Conservation (phyloP, 1,140 invertebrate species). For the Microplitis mediator region DNA sequence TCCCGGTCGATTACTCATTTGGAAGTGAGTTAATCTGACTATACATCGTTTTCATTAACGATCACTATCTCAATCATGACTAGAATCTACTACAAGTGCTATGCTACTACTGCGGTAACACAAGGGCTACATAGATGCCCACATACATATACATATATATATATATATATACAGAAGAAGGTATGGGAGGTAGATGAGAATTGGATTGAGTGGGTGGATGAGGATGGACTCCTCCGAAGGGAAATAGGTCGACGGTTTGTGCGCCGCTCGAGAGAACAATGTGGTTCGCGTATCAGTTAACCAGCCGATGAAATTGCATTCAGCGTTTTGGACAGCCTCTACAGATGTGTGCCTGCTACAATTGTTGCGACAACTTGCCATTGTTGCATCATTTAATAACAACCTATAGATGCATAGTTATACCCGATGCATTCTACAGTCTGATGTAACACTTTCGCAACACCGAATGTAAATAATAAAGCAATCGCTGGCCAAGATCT, state of each 20-base stretch:
- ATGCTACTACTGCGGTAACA: background rate
- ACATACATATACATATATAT: background rate
- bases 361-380: too few species aligned
- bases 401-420: too few species aligned
- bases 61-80: conserved; percentile 7
- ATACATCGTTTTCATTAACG: conserved; percentile 17
- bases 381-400: too few species aligned
- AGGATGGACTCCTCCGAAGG: background rate
- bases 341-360: background rate
- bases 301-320: background rate
- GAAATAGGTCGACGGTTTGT: conserved; percentile 17
- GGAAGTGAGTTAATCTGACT: conserved; percentile 17
- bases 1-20: conserved; percentile 21
- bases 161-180: background rate
- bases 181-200: background rate
- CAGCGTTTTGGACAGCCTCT: background rate
- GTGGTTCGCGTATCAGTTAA: background rate
- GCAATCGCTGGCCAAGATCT: too few species aligned
- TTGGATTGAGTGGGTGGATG: background rate
- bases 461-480: too few species aligned
- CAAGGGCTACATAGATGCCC: background rate
- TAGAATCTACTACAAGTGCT: background rate
- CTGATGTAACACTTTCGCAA: too few species aligned
- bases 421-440: too few species aligned
- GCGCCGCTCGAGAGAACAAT: background rate